Conservation (phyloP, 2,113 vertebrate species). For the Haemorhous mexicanus region DNA sequence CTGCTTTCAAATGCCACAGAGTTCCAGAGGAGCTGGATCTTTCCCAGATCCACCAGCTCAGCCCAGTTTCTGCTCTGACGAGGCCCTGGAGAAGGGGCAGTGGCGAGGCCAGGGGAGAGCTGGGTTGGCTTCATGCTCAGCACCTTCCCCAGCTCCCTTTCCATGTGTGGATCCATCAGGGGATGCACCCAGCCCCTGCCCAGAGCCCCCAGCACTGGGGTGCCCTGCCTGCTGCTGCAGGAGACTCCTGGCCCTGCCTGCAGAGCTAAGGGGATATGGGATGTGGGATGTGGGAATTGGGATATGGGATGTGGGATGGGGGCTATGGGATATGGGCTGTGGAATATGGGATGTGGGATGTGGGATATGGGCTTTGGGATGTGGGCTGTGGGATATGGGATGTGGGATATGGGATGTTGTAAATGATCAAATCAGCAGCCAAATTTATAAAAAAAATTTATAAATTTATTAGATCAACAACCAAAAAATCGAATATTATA, state of each 20-base stretch:
- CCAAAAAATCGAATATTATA: too few relatives aligned
- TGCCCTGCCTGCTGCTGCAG: neutral
- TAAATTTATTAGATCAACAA: too few relatives aligned
- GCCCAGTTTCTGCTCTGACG: too few relatives aligned
- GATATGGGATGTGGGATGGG: too few relatives aligned
- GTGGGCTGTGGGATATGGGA: accelerated
- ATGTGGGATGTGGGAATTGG: accelerated
- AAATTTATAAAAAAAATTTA: too few relatives aligned
- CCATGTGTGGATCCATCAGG: neutral
- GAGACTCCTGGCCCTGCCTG: neutral
- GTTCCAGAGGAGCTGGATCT: neutral
- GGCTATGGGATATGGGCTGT: too few relatives aligned
- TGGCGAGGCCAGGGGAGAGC: neutral
- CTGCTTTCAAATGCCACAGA: neutral
- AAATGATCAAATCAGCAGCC: too few relatives aligned
- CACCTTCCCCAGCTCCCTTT: neutral
- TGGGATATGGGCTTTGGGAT: too few relatives aligned
- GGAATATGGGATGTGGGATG: too few relatives aligned
- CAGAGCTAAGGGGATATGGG: accelerated
- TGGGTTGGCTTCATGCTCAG: neutral
- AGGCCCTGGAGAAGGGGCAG: neutral
- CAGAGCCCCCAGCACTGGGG: neutral
- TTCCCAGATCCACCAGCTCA: neutral
- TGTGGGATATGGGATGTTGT: too few relatives aligned
- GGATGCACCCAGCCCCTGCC: neutral